Conservation (phyloP, 2,113 vertebrate species). For the Australoheros scitulus region DNA sequence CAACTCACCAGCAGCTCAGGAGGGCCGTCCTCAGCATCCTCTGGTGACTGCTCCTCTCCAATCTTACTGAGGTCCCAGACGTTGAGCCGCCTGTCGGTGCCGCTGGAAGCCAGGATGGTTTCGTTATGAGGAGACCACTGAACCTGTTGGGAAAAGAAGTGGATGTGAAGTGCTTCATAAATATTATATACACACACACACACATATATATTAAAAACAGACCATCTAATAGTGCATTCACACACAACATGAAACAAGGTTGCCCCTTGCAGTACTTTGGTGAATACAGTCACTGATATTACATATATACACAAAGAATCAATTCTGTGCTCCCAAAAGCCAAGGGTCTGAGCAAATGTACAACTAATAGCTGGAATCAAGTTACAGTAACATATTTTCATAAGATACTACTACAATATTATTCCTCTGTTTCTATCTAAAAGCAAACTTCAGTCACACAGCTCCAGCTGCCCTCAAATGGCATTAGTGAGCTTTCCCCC, state of each 20-base stretch:
- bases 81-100: slow-evolving; percentile 95
- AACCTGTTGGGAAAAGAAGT: slow-evolving; percentile 78
- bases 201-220: not conserved
- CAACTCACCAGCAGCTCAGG: slow-evolving; percentile 94
- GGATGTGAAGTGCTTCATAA: not conserved
- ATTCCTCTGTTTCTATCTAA: not conserved
- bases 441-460: no score
- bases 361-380: not conserved
- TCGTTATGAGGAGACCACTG: slow-evolving; percentile 99
- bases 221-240: not conserved
- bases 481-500: no score
- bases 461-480: no score
- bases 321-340: not conserved
- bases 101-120: slow-evolving; percentile 97
- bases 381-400: not conserved
- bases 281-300: not conserved
- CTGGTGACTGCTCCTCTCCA: slow-evolving; percentile 96
- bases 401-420: not conserved
- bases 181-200: not conserved
- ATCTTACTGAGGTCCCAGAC: slow-evolving; percentile 99
- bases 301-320: not conserved
- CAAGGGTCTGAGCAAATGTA: not conserved
- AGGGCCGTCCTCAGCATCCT: slow-evolving; percentile 97
- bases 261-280: not conserved
- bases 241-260: no score